Evolutionary conservation across 2,888 invertebrate species (phyloP).

Genomic region (Conchocele bisecta): DNA sequence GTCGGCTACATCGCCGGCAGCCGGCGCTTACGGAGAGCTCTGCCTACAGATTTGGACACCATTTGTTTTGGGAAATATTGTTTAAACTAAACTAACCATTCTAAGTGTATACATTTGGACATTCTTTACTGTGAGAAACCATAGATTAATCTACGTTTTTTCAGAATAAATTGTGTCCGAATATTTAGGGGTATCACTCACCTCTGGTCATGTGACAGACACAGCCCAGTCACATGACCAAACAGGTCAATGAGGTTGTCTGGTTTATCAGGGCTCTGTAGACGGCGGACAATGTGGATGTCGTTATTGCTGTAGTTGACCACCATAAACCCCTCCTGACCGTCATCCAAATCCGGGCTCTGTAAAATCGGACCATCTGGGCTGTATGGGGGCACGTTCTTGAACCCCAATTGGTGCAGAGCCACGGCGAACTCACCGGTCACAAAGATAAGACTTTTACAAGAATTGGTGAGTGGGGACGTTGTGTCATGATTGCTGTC

Average conservation of each 20-base stretch:
- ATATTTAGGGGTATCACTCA: conserved; percentile 69
- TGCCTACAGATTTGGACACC: too few relatives aligned
- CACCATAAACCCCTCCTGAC: conserved; percentile 64
- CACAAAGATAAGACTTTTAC: conserved; percentile 67
- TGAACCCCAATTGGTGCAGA: conserved; percentile 71
- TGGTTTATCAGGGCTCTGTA: conserved; percentile 85
- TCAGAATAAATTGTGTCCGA: too few relatives aligned
- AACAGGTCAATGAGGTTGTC: conserved; percentile 92
- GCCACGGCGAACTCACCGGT: conserved; percentile 74
- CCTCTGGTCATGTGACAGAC: conserved; percentile 91
- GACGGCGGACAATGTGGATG: conserved; percentile 58
- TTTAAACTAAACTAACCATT: too few relatives aligned
- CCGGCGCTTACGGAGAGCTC: too few relatives aligned
- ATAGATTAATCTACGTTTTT: too few relatives aligned
- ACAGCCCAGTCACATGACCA: conserved; percentile 94
- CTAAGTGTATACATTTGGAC: too few relatives aligned
- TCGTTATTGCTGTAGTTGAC: conserved; percentile 72
- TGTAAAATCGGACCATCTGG: too few relatives aligned
- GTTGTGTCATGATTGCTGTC: too few relatives aligned
- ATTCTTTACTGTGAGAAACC: too few relatives aligned
- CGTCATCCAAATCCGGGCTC: conserved; percentile 41
- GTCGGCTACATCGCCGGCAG: too few relatives aligned
- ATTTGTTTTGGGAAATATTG: too few relatives aligned
- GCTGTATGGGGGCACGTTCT: conserved; percentile 64
- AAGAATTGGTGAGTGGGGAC: too few relatives aligned